Base-by-base conservation (phyloP, 2,888 invertebrate genomes). In the Epistrophella euchroma region DNA sequence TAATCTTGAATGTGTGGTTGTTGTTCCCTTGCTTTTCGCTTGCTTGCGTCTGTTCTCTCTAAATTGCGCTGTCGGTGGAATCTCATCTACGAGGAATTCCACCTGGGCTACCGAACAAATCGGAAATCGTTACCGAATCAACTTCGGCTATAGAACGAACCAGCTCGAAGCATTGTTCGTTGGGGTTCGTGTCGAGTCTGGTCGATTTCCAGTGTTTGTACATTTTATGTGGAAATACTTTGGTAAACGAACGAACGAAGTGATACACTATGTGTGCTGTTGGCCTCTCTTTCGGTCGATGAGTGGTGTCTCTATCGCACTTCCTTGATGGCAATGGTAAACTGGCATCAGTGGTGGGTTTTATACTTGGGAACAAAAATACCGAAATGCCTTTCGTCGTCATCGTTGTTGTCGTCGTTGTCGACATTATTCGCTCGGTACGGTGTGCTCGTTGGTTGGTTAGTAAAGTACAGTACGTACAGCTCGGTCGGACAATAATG, bases 41-140 rank as follows among this genome's bases (percentile, higher is more conserved):
- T 89, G 89, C 89, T 89, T 89, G 89, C 89, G 89, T 89, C 89
- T 89, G 88, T 89, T 89, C 89, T 89, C 89, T 88, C 89, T 89
- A 89, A 88, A 89, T 88, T 88, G 88, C 88, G 88, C 88, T 88
- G 88, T 88, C 88, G 88, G 88, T 89, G 89, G 89, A 89, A 89
- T 86, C 62, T 81, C 86, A 72, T 88, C 88, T 77, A 88, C 89
- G 89, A 89, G 89, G 89, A 89, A 89, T 88, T 89, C 88, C 85
- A 88, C 87, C 89, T 58, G 86, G 55, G 68, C 47, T 78, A 47
- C 82, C 86, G 88, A 82, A 83, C 72, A 11, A 40, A 22, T 77
- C 88, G 88, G 88, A 78, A 74, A 70, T 52, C 71, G 66, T 72
- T 70, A 37, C 77, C 86, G 86, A 86, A 60, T 45, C 10, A 13